phyloP scores from a whole-genome alignment of 2,113 vertebrate species.

The Pangasianodon hypophthalmus region DNA sequence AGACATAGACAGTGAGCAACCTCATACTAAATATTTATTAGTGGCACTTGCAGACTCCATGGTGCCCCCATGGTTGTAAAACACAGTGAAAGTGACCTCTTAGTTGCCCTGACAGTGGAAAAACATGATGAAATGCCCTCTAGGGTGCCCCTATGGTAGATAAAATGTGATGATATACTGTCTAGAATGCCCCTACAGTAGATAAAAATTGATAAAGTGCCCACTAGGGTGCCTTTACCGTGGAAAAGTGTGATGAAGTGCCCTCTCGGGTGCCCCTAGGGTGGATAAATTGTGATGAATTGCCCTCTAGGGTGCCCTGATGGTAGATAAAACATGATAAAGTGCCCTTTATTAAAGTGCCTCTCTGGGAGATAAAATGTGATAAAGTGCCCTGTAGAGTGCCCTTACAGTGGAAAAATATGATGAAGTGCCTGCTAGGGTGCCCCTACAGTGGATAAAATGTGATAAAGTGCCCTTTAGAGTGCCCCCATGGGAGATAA shows the following conservation, averaged over 20 bases:
- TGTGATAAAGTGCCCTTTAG: background rate
- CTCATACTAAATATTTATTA: background rate
- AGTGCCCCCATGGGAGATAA: background rate
- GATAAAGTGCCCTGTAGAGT: background rate
- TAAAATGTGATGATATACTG: background rate
- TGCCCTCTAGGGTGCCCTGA: background rate
- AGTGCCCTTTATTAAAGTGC: background rate
- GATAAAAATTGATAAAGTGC: background rate
- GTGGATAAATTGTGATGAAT: background rate
- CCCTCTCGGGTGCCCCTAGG: background rate
- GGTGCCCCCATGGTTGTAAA: background rate
- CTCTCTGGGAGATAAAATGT: background rate
- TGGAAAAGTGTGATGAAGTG: background rate
- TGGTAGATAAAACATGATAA: background rate
- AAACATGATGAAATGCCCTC: background rate
- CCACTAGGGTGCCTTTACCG: background rate
- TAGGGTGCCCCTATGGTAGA: background rate
- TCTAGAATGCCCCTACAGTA: background rate
- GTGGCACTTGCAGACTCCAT: background rate
- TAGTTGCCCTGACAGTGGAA: background rate
- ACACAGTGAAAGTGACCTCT: background rate
- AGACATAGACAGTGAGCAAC: no score
- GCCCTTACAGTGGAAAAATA: background rate
- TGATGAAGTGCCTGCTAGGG: background rate
- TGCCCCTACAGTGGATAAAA: background rate